Evolutionary conservation across 1,140 invertebrate genomes (phyloP).

Genomic region (Camponotus floridanus): DNA sequence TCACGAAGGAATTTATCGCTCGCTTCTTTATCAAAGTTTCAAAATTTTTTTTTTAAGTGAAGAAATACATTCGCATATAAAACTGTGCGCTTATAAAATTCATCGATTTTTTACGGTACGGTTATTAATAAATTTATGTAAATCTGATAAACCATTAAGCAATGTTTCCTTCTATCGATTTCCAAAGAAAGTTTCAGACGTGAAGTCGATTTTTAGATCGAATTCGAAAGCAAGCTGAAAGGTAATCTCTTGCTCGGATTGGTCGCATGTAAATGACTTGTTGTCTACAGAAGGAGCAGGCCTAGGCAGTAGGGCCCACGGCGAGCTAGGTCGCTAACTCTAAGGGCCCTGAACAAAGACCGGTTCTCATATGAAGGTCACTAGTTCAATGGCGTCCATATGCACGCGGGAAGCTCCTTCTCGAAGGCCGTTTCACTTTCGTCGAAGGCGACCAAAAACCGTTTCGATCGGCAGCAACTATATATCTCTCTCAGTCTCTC

Average conservation of each 20-base stretch:
- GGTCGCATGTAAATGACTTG: constrained; percentile 76
- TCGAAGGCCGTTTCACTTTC: constrained; percentile 80
- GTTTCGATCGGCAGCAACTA: constrained; percentile 59
- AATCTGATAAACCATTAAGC: not conserved
- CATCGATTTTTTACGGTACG: not conserved
- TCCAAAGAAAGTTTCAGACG: not conserved
- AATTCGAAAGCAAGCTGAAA: constrained; percentile 11
- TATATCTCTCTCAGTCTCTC: constrained; percentile 61
- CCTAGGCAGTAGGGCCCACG: constrained; percentile 70
- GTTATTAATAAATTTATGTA: not conserved
- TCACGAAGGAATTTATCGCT: constrained; percentile 33
- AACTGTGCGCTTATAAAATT: constrained; percentile 4
- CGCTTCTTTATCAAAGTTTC: constrained; percentile 35
- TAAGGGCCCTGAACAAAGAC: constrained; percentile 81
- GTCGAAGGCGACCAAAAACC: constrained; percentile 75
- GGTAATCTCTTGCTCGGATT: constrained; percentile 33
- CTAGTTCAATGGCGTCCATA: constrained; percentile 82
- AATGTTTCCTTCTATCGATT: not conserved
- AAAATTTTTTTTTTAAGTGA: constrained; percentile 43
- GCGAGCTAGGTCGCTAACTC: constrained; percentile 77
- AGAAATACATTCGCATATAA: not conserved
- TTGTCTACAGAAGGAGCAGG: constrained; percentile 65
- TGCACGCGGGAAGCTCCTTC: constrained; percentile 63
- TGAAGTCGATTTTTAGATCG: constrained; percentile 2
- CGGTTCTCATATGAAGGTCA: constrained; percentile 86